Conservation (phyloP, 2,797 vertebrate genomes). For the Melanotaenia trifasciata region DNA sequence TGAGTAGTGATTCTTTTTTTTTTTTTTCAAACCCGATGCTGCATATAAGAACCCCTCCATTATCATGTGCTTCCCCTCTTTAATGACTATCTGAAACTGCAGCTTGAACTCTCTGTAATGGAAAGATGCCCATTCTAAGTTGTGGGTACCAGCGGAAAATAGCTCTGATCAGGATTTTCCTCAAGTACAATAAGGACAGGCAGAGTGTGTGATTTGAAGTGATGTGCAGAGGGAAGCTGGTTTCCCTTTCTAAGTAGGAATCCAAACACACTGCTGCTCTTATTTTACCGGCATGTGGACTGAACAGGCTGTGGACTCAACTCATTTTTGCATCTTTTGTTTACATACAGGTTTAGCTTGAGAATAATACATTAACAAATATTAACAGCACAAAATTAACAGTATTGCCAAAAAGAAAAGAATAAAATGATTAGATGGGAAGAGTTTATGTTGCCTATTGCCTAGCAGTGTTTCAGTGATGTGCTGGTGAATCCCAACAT, state of each 20-base stretch:
- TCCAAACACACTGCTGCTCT: constrained; percentile 25
- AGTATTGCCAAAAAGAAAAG: too few species aligned
- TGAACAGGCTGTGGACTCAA: neutral
- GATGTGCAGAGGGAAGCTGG: constrained; percentile 42
- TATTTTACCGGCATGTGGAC: constrained; percentile 14
- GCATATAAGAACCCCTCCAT: neutral
- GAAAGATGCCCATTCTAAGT: neutral
- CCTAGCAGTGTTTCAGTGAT: too few species aligned
- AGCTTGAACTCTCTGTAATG: neutral
- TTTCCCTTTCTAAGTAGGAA: constrained; percentile 44
- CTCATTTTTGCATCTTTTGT: too few species aligned
- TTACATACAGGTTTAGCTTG: too few species aligned
- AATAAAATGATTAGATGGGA: too few species aligned
- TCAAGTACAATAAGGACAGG: constrained; percentile 38
- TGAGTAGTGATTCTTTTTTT: neutral
- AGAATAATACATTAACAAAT: too few species aligned
- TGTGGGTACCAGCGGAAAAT: constrained; percentile 25
- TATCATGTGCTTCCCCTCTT: neutral
- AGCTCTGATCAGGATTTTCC: constrained; percentile 28
- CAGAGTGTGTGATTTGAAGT: constrained; percentile 48
- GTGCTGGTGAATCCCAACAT: too few species aligned
- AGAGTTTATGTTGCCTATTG: too few species aligned
- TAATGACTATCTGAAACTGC: constrained; percentile 6
- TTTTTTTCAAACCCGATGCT: neutral
- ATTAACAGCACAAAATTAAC: too few species aligned